These are phyloP conservation scores for Muricea muricata DNA, from an alignment of 92 coral and sea anemone genomes.

Conservation along the genomic window DNA sequence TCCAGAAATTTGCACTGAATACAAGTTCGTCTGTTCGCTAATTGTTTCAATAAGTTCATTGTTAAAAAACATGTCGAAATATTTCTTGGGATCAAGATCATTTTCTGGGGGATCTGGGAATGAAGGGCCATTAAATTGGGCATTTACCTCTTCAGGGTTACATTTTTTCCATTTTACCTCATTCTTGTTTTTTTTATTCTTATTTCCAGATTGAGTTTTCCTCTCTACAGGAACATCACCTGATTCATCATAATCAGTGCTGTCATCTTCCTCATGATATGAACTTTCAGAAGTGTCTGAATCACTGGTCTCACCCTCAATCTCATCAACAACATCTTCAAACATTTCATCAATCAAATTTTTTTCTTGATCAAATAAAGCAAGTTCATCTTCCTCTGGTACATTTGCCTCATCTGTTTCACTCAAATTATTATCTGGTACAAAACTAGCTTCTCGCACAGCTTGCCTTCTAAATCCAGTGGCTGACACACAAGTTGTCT, in stretches of 20 bases:
- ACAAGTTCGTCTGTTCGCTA: slow-evolving; percentile 43
- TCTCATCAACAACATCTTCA: not conserved
- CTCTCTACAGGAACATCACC: not conserved
- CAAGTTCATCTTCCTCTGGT: slow-evolving; percentile 8
- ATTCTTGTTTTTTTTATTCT: not conserved
- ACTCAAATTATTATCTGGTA: slow-evolving; percentile 1
- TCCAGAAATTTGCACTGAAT: slow-evolving; percentile 31
- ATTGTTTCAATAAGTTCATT: slow-evolving; percentile 31
- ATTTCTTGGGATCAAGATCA: slow-evolving; percentile 19
- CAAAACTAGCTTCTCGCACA: not conserved
- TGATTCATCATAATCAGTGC: not conserved
- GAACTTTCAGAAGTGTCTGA: slow-evolving; percentile 15
- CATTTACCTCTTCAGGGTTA: not conserved
- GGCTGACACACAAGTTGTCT: not conserved
- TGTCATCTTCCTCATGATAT: not conserved
- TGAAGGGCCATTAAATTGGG: slow-evolving; percentile 38
- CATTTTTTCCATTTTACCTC: not conserved
- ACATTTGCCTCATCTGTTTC: slow-evolving; percentile 10
- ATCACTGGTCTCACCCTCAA: not conserved
- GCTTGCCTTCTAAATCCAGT: slow-evolving; percentile 15
- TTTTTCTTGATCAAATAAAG: not conserved
- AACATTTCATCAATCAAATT: slow-evolving; percentile 2
- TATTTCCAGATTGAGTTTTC: not conserved
- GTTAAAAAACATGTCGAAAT: slow-evolving; percentile 27
- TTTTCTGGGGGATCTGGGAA: slow-evolving; percentile 42